These are phyloP conservation scores for Diachrysia chrysitis DNA, from an alignment of 2,888 invertebrate genomes.

Conservation along the genomic window DNA sequence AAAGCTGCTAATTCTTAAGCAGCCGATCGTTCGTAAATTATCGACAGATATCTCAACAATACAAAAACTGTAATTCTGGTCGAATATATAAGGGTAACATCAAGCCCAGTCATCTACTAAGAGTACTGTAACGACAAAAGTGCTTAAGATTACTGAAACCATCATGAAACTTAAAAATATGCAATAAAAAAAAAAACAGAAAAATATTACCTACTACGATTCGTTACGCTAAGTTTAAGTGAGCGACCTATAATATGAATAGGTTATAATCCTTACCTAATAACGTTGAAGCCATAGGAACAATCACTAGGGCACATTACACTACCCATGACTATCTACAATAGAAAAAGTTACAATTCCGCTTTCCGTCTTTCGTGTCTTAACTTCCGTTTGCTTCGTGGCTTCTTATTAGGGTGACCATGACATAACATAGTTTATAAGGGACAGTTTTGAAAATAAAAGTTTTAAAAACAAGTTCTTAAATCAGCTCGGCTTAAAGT, in stretches of 20 bases:
- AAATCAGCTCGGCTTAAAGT: no score
- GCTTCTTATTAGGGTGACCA: constrained; percentile 66
- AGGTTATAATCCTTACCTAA: constrained; percentile 57
- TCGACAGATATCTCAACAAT: no score
- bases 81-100: no score
- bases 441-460: neutral
- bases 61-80: no score
- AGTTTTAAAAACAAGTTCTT: no score
- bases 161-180: neutral
- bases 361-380: constrained; percentile 76
- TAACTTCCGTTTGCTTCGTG: constrained; percentile 74
- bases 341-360: constrained; percentile 80
- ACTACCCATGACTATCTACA: constrained; percentile 54
- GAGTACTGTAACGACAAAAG: no score
- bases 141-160: no score
- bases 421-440: neutral
- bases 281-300: constrained; percentile 70
- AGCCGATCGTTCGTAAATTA: no score
- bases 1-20: no score
- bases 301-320: constrained; percentile 35
- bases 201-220: no score
- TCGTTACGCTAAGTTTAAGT: neutral
- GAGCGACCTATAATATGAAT: neutral
- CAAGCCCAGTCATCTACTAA: no score
- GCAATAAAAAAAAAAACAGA: neutral